Evolutionary conservation across 64 coral and sea anemone species (phyloP), one percentile per base, ranked within the genome.

Genomic region (Actinia equina): DNA sequence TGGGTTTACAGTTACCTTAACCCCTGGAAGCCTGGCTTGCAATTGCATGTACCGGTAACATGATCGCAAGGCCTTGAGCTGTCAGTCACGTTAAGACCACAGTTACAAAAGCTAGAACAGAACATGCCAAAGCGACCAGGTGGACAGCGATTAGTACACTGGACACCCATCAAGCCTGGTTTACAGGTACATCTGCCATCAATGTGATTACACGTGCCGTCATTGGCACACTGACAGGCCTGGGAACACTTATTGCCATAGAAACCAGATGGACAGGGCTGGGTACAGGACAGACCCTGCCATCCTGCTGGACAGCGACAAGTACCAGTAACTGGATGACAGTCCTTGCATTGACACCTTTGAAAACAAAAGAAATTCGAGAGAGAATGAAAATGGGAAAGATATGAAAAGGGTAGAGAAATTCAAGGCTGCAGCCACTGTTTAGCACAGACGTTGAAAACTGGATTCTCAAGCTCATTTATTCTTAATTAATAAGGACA

Each of bases 171-270:
- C 90, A 87, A 96, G 13, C 96, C 96, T 12, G 96, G 84, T 14
- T 49, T 16, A 83, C 96, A 98, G 10, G 85, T 92, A 65, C 96
- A 98, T 46, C 30, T 86, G 52, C 96, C 96, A 77, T 84, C 85
- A 71, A 91, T 79, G 84, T 92, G 93, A 90, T 98, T 74, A 91
- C 96, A 98, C 11, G 90, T 90, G 25, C 84, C 84, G 54, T 67
- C 67, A 30, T 92, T 95, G n/a, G 25, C 62, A 52, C 93, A 94
- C 26, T 52, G 49, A 51, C 93, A 94, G n/a, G 6, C 53, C 20
- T 83, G 55, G 9, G 53, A 4, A 77, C 93, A 94, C 14, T 86
- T 77, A 46, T 52, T 46, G 52, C 93, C 93, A 70, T 90, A 94
- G 46, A 37, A 83, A 41, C 89, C 88, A 4, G 22, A 5, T 67